phyloP scores from a whole-genome alignment of 2,113 vertebrate genomes.

The Etheostoma spectabile region DNA sequence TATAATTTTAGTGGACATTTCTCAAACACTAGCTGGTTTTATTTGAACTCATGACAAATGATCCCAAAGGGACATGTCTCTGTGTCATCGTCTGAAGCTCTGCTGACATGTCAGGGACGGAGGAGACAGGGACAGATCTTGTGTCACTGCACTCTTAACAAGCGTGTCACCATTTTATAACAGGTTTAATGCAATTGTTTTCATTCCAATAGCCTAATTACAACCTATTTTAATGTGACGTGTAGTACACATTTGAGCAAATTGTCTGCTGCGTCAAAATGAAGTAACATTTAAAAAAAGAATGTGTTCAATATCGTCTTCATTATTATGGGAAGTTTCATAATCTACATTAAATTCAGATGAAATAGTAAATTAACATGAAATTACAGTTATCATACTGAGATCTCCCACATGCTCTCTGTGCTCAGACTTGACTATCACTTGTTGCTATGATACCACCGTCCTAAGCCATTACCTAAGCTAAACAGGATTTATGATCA shows the following conservation, averaged over 20 bases:
- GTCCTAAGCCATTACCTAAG: conserved; percentile 34
- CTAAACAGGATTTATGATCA: not conserved
- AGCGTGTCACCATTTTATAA: not conserved
- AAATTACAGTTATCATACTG: not conserved
- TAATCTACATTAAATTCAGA: not conserved
- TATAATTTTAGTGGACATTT: not conserved
- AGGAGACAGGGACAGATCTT: not conserved
- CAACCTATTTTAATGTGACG: not conserved
- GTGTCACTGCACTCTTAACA: not conserved
- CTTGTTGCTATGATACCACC: conserved; percentile 68
- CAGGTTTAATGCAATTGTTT: not conserved
- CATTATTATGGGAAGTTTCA: not conserved
- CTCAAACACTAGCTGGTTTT: not conserved
- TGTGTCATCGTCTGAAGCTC: not conserved
- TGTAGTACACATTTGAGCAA: not conserved
- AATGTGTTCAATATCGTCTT: not conserved
- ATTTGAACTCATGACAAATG: not conserved
- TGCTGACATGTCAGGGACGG: not conserved
- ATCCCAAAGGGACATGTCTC: not conserved
- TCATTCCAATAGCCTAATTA: not conserved
- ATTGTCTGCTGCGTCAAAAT: not conserved
- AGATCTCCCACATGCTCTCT: not conserved
- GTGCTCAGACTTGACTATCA: conserved; percentile 12
- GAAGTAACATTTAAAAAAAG: not conserved
- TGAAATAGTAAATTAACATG: not conserved